phyloP scores from a whole-genome alignment of 2,113 vertebrate genomes.

The Ceyx melanurus region DNA sequence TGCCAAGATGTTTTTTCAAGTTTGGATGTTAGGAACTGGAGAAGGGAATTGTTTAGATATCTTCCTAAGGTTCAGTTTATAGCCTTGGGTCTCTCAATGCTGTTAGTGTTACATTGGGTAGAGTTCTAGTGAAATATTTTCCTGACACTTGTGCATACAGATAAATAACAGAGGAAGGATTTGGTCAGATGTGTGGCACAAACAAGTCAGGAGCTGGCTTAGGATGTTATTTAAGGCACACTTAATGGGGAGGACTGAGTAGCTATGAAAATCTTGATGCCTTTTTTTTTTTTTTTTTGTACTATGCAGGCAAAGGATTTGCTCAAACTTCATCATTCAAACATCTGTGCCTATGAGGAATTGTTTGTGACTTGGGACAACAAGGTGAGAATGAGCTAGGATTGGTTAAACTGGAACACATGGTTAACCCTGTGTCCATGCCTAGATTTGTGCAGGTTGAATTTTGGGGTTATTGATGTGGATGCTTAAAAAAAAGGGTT shows the following conservation, averaged over 20 bases:
- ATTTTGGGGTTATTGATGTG: background rate
- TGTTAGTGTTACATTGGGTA: background rate
- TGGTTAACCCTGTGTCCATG: background rate
- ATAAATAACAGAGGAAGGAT: background rate
- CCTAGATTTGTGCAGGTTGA: background rate
- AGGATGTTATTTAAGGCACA: background rate
- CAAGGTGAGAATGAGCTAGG: slow-evolving; percentile 55
- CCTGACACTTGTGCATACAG: background rate
- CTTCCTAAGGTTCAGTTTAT: background rate
- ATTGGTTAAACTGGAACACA: background rate
- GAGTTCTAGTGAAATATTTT: background rate
- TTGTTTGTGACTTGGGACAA: slow-evolving; percentile 75
- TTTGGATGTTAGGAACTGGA: background rate
- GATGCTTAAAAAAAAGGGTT: background rate
- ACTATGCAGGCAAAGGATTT: slow-evolving; percentile 64
- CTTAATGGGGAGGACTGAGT: background rate
- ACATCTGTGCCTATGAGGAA: slow-evolving; percentile 75
- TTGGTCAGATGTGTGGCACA: background rate
- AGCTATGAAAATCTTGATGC: background rate
- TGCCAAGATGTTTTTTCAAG: background rate
- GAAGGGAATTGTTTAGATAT: background rate
- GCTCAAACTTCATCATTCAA: slow-evolving; percentile 68
- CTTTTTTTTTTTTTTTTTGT: background rate
- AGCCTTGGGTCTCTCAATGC: background rate
- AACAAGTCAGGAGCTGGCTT: background rate